Conservation (phyloP, 64 coral and sea anemone species). For the Acropora tenuis region DNA sequence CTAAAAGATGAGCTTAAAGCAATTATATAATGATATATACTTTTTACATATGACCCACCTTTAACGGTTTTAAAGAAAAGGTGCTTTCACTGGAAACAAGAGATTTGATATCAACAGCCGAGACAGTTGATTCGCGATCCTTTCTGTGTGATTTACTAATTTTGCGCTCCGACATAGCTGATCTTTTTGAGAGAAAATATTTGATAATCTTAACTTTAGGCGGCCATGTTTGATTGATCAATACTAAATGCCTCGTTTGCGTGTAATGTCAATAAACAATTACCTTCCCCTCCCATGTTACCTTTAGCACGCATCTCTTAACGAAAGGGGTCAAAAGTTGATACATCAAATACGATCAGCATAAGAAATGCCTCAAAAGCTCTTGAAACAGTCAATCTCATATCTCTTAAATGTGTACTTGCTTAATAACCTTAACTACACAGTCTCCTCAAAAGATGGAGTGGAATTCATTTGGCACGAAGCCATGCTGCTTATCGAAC, state of each 20-base stretch:
- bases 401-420: no score
- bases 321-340: no score
- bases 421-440: no score
- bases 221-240: constrained; percentile 27
- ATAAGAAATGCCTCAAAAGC: no score
- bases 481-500: background rate
- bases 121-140: constrained; percentile 58
- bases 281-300: constrained; percentile 16
- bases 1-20: background rate
- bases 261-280: background rate
- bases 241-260: constrained; percentile 13
- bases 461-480: background rate
- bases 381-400: no score
- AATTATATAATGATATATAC: constrained; percentile 27
- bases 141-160: constrained; percentile 47
- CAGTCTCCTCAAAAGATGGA: no score
- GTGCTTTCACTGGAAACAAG: constrained; percentile 53
- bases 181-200: constrained; percentile 13
- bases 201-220: background rate
- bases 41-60: constrained; percentile 19
- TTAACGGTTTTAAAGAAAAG: constrained; percentile 61
- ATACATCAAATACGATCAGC: no score
- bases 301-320: background rate
- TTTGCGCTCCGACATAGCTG: constrained; percentile 43
- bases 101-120: constrained; percentile 40